Evolutionary conservation across 2,113 vertebrate species (phyloP), one percentile per base, ranked within the genome.

Genomic region (Coturnix japonica): DNA sequence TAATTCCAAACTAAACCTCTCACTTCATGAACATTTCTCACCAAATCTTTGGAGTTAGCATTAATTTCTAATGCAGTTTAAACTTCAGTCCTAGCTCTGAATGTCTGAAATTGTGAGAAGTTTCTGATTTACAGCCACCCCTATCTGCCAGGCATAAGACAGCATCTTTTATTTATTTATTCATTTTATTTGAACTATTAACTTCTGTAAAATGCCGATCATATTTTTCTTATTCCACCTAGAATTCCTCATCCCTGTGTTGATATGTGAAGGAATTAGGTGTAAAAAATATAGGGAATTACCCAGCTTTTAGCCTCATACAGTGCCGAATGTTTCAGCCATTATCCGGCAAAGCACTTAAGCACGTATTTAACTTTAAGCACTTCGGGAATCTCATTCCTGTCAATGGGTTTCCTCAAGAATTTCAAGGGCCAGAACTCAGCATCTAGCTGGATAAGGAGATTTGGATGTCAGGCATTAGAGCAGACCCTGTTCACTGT

Each of bases 1-100:
- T 79, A 41, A 35, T 84, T 90, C 86, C 90, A 89, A 85, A 82
- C 25, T 44, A 82, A 92, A 60, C 31, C n/a, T 81, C 71, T 74
- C 67, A 66, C 46, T 87, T 93, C 35, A 46, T 66, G 13, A 85
- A 3, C 10, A 25, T 80, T 91, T 80, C 46, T 64, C 21, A 47
- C 35, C 41, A 89, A 23, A 85, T 2, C 8, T 63, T 79, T 61
- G 35, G 33, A 79, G 3, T 67, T 53, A 71, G 4, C 26, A 61
- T 65, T 69, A 15, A 46, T 67, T 57, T 85, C 16, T 64, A 65
- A 75, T 7, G n/a, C 7, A 63, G 47, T 22, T 79, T 79, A 70
- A 82, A 51, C 17, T 31, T 13, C 41, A 63, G 63, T n/a, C 13
- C 47, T 39, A 41, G 30, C 28, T 65, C 69, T 81, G 25, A 2